Evolutionary conservation across 2,888 invertebrate genomes (phyloP).

Genomic region (Seira ritae): DNA sequence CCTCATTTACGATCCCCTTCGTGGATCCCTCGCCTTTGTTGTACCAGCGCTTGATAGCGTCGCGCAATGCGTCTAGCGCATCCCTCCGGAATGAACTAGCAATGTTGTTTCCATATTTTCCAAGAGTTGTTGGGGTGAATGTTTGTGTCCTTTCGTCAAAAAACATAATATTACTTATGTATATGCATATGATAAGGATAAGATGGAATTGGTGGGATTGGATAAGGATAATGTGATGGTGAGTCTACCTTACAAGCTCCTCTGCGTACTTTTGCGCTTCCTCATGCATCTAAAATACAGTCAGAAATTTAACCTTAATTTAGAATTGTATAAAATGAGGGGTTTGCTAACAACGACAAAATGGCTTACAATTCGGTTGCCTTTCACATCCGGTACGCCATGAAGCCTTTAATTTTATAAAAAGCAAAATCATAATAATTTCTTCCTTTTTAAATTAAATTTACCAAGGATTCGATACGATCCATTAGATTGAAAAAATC

Average conservation of each 20-base stretch:
- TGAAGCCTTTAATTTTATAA: too few species aligned
- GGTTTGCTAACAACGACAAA: neutral
- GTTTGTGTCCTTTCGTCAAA: too few species aligned
- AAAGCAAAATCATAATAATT: too few species aligned
- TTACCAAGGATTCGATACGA: too few species aligned
- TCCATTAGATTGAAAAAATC: too few species aligned
- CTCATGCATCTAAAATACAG: constrained; percentile 25
- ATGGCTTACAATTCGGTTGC: constrained; percentile 20
- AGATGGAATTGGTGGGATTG: too few species aligned
- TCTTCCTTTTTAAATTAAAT: too few species aligned
- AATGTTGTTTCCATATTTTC: constrained; percentile 40
- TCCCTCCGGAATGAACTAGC: constrained; percentile 29
- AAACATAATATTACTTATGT: too few species aligned
- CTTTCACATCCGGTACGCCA: neutral
- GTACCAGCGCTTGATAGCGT: constrained; percentile 48
- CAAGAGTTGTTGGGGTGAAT: neutral
- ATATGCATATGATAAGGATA: too few species aligned
- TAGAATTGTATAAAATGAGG: neutral
- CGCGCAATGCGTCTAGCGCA: constrained; percentile 37
- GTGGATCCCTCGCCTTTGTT: neutral
- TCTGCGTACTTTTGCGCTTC: constrained; percentile 40
- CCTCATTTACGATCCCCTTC: neutral
- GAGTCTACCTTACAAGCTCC: too few species aligned
- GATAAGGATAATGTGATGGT: neutral
- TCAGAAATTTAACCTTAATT: too few species aligned